Conservation (phyloP, 2,888 invertebrate genomes). For the Chromoteleia sp. region DNA sequence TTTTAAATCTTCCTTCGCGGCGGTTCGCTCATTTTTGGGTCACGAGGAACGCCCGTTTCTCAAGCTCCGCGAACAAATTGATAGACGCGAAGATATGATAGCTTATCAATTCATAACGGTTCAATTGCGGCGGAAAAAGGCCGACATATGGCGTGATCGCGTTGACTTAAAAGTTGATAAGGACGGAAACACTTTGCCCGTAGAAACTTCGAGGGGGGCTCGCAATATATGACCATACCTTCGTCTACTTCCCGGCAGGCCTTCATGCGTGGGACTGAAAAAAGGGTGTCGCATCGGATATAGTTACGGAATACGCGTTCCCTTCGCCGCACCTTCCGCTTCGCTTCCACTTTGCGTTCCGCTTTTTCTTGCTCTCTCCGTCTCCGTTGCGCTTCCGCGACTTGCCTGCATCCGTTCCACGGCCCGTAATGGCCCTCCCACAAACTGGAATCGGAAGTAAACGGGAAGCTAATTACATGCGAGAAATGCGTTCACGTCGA, state of each 20-base stretch:
- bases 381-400: conserved; percentile 43
- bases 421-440: conserved; percentile 69
- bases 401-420: background rate
- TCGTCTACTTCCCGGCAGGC: conserved; percentile 77
- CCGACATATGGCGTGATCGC: conserved; percentile 70
- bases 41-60: no score
- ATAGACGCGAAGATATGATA: conserved; percentile 67
- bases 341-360: conserved; percentile 61
- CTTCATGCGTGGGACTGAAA: conserved; percentile 81
- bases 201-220: conserved; percentile 73
- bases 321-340: conserved; percentile 63
- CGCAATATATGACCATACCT: conserved; percentile 71
- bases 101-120: conserved; percentile 70
- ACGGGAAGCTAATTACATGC: conserved; percentile 81
- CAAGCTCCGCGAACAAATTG: conserved; percentile 32
- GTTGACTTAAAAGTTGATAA: conserved; percentile 72
- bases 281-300: conserved; percentile 80
- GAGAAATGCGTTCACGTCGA: conserved; percentile 74
- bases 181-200: conserved; percentile 72
- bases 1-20: no score
- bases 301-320: conserved; percentile 76
- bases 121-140: conserved; percentile 65
- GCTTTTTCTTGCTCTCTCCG: conserved; percentile 60
- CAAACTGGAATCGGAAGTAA: conserved; percentile 80
- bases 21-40: no score